These are phyloP conservation scores for Papilio protenor DNA, from an alignment of 2,888 invertebrate genomes.

Conservation along the genomic window DNA sequence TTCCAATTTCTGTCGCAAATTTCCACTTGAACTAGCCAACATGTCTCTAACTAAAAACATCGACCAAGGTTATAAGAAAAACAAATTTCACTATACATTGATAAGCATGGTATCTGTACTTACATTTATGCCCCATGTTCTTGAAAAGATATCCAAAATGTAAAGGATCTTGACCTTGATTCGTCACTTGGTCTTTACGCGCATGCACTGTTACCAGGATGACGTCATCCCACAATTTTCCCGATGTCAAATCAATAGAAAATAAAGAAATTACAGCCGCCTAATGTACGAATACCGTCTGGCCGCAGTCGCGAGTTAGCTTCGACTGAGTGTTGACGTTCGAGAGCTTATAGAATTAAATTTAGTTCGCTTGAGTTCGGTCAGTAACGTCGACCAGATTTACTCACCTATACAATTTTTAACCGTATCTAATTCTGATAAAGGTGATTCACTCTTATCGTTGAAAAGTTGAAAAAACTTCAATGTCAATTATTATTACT, in stretches of 20 bases:
- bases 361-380: conserved; percentile 68
- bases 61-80: conserved; percentile 29
- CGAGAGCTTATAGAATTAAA: conserved; percentile 72
- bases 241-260: conserved; percentile 71
- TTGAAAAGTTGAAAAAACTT: conserved; percentile 7
- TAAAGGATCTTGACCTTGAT: conserved; percentile 50
- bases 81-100: conserved; percentile 29
- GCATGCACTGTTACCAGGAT: conserved; percentile 57
- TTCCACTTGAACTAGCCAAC: conserved; percentile 68
- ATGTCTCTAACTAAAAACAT: conserved; percentile 71
- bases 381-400: conserved; percentile 57
- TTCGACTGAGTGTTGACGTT: conserved; percentile 77
- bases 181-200: conserved; percentile 53
- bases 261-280: conserved; percentile 59
- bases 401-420: conserved; percentile 37
- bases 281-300: conserved; percentile 69
- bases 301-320: conserved; percentile 72
- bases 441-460: conserved; percentile 20
- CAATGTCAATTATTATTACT: conserved; percentile 3
- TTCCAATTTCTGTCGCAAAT: conserved; percentile 86
- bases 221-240: conserved; percentile 62
- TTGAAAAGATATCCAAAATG: conserved; percentile 42
- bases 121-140: conserved; percentile 73
- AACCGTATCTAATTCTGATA: conserved; percentile 52
- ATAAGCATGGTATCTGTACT: conserved; percentile 51